Evolutionary conservation across 2,888 invertebrate genomes (phyloP).

Genomic region (Antitype chi): DNA sequence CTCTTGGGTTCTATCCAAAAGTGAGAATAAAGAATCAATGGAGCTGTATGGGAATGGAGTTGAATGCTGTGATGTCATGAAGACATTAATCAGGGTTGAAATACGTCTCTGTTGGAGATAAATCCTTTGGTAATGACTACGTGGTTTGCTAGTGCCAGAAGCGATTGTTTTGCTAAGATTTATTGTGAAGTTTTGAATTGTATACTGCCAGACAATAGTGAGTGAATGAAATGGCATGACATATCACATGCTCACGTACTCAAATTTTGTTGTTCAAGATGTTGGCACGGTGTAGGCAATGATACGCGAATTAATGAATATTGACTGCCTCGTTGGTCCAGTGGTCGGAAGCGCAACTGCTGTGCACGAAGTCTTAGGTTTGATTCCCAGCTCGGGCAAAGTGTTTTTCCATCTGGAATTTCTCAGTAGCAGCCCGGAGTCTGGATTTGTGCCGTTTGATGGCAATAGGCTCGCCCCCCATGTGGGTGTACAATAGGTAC

Average conservation of each 20-base stretch:
- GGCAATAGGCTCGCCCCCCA: too few relatives aligned
- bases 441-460: too few relatives aligned
- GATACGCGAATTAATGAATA: neutral
- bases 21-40: constrained; percentile 53
- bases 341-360: too few relatives aligned
- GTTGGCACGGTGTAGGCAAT: neutral
- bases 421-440: too few relatives aligned
- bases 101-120: constrained; percentile 44
- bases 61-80: constrained; percentile 47
- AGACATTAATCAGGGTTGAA: constrained; percentile 44
- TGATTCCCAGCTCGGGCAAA: too few relatives aligned
- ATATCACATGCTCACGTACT: neutral
- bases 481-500: too few relatives aligned
- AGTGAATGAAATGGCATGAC: constrained; percentile 10
- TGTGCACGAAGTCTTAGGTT: too few relatives aligned
- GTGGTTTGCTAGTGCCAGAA: constrained; percentile 28
- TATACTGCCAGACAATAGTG: neutral
- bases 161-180: constrained; percentile 57
- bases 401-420: too few relatives aligned
- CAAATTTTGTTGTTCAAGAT: neutral
- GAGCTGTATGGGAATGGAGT: constrained; percentile 40
- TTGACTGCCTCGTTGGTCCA: too few relatives aligned
- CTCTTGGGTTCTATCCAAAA: constrained; percentile 69
- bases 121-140: constrained; percentile 59
- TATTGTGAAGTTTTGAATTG: constrained; percentile 49